A percentile compares a stretch with the other conserved stretches of the same genome.
phyloP scores from a whole-genome alignment of 2,797 vertebrate species.

The Todus mexicanus region DNA sequence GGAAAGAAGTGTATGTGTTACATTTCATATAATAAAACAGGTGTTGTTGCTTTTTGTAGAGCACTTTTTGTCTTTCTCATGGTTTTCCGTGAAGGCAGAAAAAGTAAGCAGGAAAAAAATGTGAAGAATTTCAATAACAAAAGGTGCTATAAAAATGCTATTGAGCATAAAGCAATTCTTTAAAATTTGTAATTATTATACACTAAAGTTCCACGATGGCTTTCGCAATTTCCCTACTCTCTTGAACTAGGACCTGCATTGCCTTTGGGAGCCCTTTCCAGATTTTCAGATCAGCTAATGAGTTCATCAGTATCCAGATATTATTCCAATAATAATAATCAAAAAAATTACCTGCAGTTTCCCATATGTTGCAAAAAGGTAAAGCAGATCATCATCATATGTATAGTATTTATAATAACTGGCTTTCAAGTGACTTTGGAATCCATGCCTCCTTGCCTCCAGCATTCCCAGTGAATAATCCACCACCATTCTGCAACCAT shows the following conservation, averaged over 20 bases:
- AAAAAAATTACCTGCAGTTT: background rate
- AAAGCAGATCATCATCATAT: background rate
- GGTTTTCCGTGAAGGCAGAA: constrained; percentile 12
- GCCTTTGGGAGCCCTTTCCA: constrained; percentile 18
- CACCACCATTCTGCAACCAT: background rate
- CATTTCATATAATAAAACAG: constrained; percentile 51
- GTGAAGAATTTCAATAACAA: constrained; percentile 63
- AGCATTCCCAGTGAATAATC: background rate
- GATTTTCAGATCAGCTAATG: constrained; percentile 37
- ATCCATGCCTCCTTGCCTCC: background rate
- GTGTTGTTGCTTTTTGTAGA: constrained; percentile 47
- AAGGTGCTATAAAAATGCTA: constrained; percentile 49
- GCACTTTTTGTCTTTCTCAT: background rate
- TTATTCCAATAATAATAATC: background rate
- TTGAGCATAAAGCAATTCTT: background rate
- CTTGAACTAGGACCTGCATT: constrained; percentile 7
- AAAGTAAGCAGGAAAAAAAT: constrained; percentile 22
- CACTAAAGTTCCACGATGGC: background rate
- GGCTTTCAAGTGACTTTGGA: background rate
- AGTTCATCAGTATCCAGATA: constrained; percentile 8
- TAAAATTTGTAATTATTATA: background rate
- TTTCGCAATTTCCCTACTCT: constrained; percentile 20
- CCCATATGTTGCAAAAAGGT: background rate
- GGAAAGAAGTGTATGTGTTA: constrained; percentile 24
- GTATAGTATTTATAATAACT: background rate